These are phyloP conservation scores for Zaprionus vittiger DNA, from an alignment of 1,140 invertebrate genomes.

Conservation along the genomic window DNA sequence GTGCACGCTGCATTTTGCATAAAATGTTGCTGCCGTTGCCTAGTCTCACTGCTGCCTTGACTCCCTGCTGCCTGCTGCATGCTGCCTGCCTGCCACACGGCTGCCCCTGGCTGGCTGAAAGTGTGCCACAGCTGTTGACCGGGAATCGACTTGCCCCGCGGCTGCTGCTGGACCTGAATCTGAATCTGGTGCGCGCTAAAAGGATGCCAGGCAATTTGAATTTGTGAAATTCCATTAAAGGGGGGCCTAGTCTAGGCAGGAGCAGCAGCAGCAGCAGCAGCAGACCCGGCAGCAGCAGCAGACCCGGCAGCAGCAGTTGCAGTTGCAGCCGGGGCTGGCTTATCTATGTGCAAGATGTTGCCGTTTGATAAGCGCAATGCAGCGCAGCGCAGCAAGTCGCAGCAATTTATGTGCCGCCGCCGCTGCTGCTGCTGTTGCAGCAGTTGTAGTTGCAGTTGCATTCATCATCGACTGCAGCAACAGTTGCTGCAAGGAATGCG, in stretches of 20 bases:
- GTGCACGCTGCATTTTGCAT: slow-evolving; percentile 77
- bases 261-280: background rate
- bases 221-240: slow-evolving; percentile 79
- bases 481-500: slow-evolving; percentile 72
- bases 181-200: slow-evolving; percentile 47
- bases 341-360: slow-evolving; percentile 82
- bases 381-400: slow-evolving; percentile 59
- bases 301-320: slow-evolving; percentile 33
- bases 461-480: slow-evolving; percentile 65
- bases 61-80: too few species aligned
- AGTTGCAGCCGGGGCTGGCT: slow-evolving; percentile 50
- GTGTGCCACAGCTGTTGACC: slow-evolving; percentile 62
- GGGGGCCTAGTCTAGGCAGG: background rate
- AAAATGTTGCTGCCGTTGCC: slow-evolving; percentile 65
- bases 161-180: slow-evolving; percentile 38
- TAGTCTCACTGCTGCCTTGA: slow-evolving; percentile 6
- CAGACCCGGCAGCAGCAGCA: slow-evolving; percentile 34
- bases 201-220: slow-evolving; percentile 82
- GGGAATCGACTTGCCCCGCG: slow-evolving; percentile 28
- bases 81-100: slow-evolving; percentile 27
- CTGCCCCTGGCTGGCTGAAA: slow-evolving; percentile 34
- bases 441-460: slow-evolving; percentile 62
- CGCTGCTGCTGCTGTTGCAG: slow-evolving; percentile 23
- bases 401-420: slow-evolving; percentile 71
- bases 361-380: slow-evolving; percentile 74